Base-by-base conservation (phyloP, 2,113 vertebrate species). In the Bufo gargarizans region DNA sequence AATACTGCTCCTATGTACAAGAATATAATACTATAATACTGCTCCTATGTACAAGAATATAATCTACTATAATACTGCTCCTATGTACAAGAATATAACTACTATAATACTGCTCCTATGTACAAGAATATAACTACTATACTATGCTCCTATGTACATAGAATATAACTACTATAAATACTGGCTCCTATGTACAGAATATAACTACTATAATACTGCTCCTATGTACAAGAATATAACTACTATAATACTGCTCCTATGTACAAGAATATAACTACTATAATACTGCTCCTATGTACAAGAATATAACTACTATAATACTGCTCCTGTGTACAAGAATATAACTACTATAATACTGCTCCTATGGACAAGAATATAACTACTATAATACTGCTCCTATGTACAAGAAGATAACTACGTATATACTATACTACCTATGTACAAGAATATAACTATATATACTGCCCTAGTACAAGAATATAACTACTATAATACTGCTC, bases 11-110 rank as follows among this genome's bases (percentile, higher is more conserved):
- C 20, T 67, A 67, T 67, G 1, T 22, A 67, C 20, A 67, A 67
- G 65, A 67, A 67, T 67, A 69, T 69, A 69, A 69, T 69, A 22
- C 20, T 61, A 69, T 69, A 69, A 69, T 61, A 69, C 65, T 69
- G n/a, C 65, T 4, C 59, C 33, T 33, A 33, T 33, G 33, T 33
- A 33, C 33, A 33, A 0, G 16, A 61, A 61, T 61, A 61, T 61
- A 65, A 65, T n/a, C 63, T 65, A 65, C 19, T 53, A 19, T 61
- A 61, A 61, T 61, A 61, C 59, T 61, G 59, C 56, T 10, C 56
- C 8, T 58, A 53, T 53, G 53, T 58, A 10, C 8, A 58, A 13
- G 12, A 58, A 58, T 58, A 12, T 58, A 69, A 11, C 14, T 4
- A 4, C 65, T 22, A 22, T 69, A 55, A 55, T 33, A 58, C 56